Evolutionary conservation across 92 coral and sea anemone genomes (phyloP).

Genomic region (Epizoanthus fatuus): DNA sequence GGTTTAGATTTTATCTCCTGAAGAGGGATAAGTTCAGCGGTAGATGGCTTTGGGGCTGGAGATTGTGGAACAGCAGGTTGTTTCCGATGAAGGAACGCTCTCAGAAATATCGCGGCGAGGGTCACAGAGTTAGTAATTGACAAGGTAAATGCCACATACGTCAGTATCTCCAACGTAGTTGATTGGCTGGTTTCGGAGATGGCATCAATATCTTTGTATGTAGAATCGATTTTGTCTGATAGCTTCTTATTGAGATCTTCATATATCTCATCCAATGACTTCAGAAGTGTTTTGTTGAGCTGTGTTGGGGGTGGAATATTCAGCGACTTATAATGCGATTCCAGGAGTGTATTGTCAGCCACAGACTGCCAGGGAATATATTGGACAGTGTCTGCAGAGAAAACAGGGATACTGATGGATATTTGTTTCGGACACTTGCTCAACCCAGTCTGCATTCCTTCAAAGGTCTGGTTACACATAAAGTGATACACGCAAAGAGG

Average conservation of each 20-base stretch:
- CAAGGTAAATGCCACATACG: neutral
- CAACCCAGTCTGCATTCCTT: conserved; percentile 22
- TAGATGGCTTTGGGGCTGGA: no score
- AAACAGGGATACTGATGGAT: conserved; percentile 30
- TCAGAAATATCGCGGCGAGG: no score
- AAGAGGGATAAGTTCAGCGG: no score
- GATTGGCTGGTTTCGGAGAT: neutral
- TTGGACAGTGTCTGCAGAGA: neutral
- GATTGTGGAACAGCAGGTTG: no score
- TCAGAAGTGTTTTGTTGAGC: conserved; percentile 17
- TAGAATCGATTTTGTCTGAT: neutral
- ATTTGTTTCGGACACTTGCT: conserved; percentile 28
- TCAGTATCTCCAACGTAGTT: neutral
- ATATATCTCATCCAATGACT: conserved; percentile 22
- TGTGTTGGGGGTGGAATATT: neutral
- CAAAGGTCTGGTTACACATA: conserved; percentile 50
- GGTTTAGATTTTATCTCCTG: no score
- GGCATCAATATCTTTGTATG: neutral
- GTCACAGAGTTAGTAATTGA: no score
- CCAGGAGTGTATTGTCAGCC: neutral
- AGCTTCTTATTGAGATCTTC: conserved; percentile 9
- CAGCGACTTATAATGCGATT: neutral
- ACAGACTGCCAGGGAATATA: conserved; percentile 44
- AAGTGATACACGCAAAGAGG: conserved; percentile 54
- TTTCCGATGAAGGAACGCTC: no score